phyloP scores from a whole-genome alignment of 1,140 invertebrate species.

The Drosophila repletoides region DNA sequence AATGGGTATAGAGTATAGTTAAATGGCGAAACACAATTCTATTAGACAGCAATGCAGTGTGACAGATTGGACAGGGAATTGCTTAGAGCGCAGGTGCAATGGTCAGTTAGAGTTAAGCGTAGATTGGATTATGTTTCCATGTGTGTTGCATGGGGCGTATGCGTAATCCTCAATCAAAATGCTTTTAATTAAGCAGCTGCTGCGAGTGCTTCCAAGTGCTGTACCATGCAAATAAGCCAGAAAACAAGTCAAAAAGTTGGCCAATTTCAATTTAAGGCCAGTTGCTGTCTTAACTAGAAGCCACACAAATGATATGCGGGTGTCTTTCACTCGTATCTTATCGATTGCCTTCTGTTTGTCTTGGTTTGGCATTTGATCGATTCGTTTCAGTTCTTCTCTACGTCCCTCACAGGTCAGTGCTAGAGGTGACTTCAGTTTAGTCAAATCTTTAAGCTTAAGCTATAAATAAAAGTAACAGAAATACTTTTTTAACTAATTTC shows the following conservation, averaged over 20 bases:
- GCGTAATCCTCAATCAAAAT: constrained; percentile 35
- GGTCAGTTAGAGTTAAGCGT: not conserved
- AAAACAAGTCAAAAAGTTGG: not conserved
- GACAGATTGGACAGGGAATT: constrained; percentile 5
- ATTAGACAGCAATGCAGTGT: constrained; percentile 16
- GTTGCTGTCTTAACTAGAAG: not conserved
- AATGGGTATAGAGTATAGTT: constrained; percentile 42
- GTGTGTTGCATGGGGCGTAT: constrained; percentile 40
- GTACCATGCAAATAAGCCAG: not conserved
- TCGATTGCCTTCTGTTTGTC: constrained; percentile 4
- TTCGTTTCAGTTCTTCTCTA: constrained; percentile 2
- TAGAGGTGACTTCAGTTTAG: not conserved
- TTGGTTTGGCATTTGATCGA: constrained; percentile 5
- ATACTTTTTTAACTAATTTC: too few relatives aligned
- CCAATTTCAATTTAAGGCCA: not conserved
- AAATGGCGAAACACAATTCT: constrained; percentile 31
- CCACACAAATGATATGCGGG: not conserved
- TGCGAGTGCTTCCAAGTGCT: constrained; percentile 5
- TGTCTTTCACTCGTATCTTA: constrained; percentile 12
- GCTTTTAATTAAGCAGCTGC: constrained; percentile 40
- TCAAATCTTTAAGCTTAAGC: too few relatives aligned
- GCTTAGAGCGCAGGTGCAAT: not conserved
- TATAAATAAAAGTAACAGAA: too few relatives aligned
- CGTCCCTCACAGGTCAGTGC: not conserved
- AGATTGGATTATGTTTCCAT: constrained; percentile 16